Conservation (phyloP, 2,888 invertebrate species). For the Imbricaverruca yamaguchii region DNA sequence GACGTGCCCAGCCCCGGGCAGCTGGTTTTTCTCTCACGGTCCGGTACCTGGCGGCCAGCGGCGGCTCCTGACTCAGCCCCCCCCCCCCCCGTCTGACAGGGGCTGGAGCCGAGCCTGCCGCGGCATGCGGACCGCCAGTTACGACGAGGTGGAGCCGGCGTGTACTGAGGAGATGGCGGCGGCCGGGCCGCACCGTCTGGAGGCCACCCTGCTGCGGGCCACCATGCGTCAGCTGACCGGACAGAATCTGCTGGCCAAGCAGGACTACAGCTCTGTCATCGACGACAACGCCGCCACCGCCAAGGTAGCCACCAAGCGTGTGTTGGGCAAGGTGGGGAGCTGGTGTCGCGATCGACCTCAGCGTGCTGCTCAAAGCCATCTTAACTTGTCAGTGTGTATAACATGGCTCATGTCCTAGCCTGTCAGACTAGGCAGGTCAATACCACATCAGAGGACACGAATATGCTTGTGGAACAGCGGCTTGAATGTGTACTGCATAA, state of each 20-base stretch:
- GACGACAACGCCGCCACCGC: conserved; percentile 53
- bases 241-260: conserved; percentile 60
- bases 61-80: too few species aligned
- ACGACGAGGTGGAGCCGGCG: conserved; percentile 65
- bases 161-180: conserved; percentile 70
- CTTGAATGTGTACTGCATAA: too few species aligned
- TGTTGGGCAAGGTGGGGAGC: neutral
- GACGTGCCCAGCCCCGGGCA: too few species aligned
- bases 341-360: too few species aligned
- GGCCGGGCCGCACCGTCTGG: conserved; percentile 37
- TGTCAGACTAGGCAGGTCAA: too few species aligned
- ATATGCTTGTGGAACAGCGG: too few species aligned
- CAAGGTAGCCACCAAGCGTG: conserved; percentile 41
- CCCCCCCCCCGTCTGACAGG: conserved; percentile 38
- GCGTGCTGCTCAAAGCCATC: too few species aligned
- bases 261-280: conserved; percentile 64
- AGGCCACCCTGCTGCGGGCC: conserved; percentile 67
- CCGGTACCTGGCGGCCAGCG: too few species aligned
- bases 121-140: conserved; percentile 61
- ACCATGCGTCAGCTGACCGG: conserved; percentile 75
- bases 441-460: too few species aligned
- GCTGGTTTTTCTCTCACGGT: too few species aligned
- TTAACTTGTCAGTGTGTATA: too few species aligned
- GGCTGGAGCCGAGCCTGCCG: conserved; percentile 65
- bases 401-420: too few species aligned